Evolutionary conservation across 2,797 vertebrate species (phyloP), one percentile per base, ranked within the genome.

Genomic region (Garrulus glandarius): DNA sequence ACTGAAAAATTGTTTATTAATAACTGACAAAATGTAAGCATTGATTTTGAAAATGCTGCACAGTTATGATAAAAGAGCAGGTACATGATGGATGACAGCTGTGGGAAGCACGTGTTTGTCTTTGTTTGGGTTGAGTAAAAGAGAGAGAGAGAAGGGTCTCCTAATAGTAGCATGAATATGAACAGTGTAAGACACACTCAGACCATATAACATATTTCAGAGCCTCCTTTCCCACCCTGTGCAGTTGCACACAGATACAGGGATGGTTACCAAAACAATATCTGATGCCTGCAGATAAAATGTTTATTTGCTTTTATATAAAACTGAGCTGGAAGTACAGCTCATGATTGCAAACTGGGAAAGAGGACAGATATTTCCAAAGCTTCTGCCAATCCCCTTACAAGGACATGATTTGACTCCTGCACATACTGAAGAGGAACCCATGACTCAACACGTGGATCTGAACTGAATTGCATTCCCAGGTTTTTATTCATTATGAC

Each of bases 331-430:
- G 82, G 60, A 89, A 87, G 36, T 36, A n/a, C 2, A 10, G 72
- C 47, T 86, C n/a, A 46, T 17, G 60, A 76, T 16, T 23, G 27
- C 27, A 46, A 74, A 77, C 30, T 32, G 52, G 34, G 60, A 63
- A 77, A 68, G 65, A 80, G 34, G 12, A 30, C 49, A 74, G 78
- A 61, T 91, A 56, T 93, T 96, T 93, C 91, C 87, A 85, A 69
- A 91, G 75, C 64, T 85, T 24, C 34, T 92, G 91, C 91, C 91
- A 91, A 61, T 61, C 71, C 39, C 61, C 75, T 93, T 91, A 77
- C 65, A 70, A 55, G 87, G 95, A 56, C 9, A 34, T 18, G 43
- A 59, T 85, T 60, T 81, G 75, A 80, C 24, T 89, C 44, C 64
- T 41, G 65, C 56, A 37, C 22, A 4, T 47, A 63, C 29, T 55